Conservation (phyloP, 2,888 invertebrate species). For the Metacarcinus magister region DNA sequence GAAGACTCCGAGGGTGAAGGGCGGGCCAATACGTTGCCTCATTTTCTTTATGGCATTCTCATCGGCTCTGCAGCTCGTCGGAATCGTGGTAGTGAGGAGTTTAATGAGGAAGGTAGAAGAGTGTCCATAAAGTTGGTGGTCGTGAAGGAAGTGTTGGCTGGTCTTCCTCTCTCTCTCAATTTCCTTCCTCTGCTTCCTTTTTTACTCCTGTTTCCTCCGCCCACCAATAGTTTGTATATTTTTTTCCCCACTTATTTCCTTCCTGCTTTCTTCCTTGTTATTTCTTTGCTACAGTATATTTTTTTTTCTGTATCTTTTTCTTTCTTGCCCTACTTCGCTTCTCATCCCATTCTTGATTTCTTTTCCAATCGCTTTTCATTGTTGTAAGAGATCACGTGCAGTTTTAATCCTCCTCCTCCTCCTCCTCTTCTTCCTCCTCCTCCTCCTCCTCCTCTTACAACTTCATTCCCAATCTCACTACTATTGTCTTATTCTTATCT, state of each 20-base stretch:
- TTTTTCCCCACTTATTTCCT: neutral
- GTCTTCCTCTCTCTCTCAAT: neutral
- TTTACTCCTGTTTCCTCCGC: neutral
- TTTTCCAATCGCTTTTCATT: neutral
- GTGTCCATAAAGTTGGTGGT: conserved; percentile 45
- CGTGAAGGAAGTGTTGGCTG: conserved; percentile 3
- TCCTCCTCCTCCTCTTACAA: neutral
- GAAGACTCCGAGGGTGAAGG: conserved; percentile 10
- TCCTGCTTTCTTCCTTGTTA: neutral
- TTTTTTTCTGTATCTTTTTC: neutral
- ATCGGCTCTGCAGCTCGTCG: conserved; percentile 68
- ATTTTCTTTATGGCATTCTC: conserved; percentile 75
- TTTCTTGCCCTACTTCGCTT: neutral
- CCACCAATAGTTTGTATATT: neutral
- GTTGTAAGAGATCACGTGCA: neutral
- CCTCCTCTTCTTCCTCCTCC: neutral
- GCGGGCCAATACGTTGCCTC: conserved; percentile 73
- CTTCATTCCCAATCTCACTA: neutral
- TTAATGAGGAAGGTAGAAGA: conserved; percentile 73
- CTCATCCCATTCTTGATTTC: neutral
- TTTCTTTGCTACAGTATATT: neutral
- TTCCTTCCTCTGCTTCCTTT: neutral
- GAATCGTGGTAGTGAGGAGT: conserved; percentile 70
- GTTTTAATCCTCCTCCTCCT: neutral
- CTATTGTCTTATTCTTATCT: neutral